Base-by-base conservation (phyloP, 2,113 vertebrate species). In the Dicentrarchus labrax region DNA sequence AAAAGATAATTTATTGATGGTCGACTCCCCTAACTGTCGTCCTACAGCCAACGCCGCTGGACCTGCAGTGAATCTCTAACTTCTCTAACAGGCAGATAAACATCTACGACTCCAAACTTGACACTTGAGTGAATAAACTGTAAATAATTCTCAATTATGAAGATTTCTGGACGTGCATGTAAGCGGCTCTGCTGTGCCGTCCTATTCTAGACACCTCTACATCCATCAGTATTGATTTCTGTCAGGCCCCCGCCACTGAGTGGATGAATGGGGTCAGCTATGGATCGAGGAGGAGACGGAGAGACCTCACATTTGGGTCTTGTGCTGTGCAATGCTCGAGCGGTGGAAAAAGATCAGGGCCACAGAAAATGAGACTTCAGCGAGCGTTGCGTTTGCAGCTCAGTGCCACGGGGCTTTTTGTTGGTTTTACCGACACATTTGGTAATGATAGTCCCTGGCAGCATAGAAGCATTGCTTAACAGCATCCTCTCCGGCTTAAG, bases 341-440 rank as follows among this genome's bases (percentile, higher is more conserved):
- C 51, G 64, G 41, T 79, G 69, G 50, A 47, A 85, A 85, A 50
- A 85, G 59, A 74, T 76, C 67, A 56, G 72, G 39, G 30, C 30
- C 30, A 30, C 50, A 21, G 47, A 71, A 86, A 85, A 83, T 64
- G 15, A 67, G 83, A 85, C 72, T 83, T 82, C 43, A 82, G 73
- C 39, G 30, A 89, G 79, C 78, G 67, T 70, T 64, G 72, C 56
- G 50, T 30, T 86, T 57, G 65, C 64, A 76, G 81, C 57, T 78
- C 77, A 87, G 61, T 56, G 90, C 82, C 87, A 82, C 83, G 0
- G 85, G 90, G 82, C 83, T 88, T 79, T 89, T 60, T 69, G 62
- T 74, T 60, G 66, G 41, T 64, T 80, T 81, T 45, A 59, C 56
- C 53, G 68, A 76, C 70, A 80, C 61, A 12, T 69, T 80, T 30